Percentiles rank a stretch among this genome's conserved stretches.
Evolutionary conservation across 2,888 invertebrate genomes (phyloP).

Genomic region (Papilio gigon): DNA sequence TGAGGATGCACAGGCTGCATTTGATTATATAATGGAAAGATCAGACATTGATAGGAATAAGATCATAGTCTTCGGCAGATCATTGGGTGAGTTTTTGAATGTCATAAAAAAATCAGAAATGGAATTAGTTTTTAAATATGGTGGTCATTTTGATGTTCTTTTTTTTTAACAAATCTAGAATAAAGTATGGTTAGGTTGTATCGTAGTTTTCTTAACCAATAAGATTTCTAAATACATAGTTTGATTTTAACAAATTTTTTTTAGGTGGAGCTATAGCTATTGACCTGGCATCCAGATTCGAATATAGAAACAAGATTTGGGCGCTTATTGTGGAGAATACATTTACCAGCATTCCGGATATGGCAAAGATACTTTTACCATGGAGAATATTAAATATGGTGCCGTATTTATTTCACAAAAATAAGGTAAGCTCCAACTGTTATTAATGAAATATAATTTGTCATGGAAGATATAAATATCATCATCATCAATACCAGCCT

Average conservation of each 20-base stretch:
- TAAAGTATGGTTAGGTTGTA: too few relatives aligned
- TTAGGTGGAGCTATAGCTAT: slow-evolving; percentile 95
- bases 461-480: too few relatives aligned
- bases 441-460: too few relatives aligned
- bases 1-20: slow-evolving; percentile 92
- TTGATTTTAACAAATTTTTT: too few relatives aligned
- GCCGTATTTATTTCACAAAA: slow-evolving; percentile 93
- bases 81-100: slow-evolving; percentile 83
- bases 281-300: slow-evolving; percentile 89
- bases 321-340: slow-evolving; percentile 96
- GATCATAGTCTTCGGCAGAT: slow-evolving; percentile 95
- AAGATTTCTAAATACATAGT: too few relatives aligned
- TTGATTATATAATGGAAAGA: slow-evolving; percentile 91
- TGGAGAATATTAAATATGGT: slow-evolving; percentile 88
- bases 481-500: too few relatives aligned
- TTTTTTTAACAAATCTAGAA: too few relatives aligned
- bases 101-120: too few relatives aligned
- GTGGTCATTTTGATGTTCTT: too few relatives aligned
- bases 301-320: slow-evolving; percentile 90
- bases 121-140: too few relatives aligned
- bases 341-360: slow-evolving; percentile 96
- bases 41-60: slow-evolving; percentile 92
- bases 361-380: slow-evolving; percentile 92
- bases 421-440: slow-evolving; percentile 85
- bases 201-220: too few relatives aligned